Percentiles rank a stretch among this genome's conserved stretches.
Evolutionary conservation across 2,113 vertebrate species (phyloP).

Genomic region (Casuarius casuarius): DNA sequence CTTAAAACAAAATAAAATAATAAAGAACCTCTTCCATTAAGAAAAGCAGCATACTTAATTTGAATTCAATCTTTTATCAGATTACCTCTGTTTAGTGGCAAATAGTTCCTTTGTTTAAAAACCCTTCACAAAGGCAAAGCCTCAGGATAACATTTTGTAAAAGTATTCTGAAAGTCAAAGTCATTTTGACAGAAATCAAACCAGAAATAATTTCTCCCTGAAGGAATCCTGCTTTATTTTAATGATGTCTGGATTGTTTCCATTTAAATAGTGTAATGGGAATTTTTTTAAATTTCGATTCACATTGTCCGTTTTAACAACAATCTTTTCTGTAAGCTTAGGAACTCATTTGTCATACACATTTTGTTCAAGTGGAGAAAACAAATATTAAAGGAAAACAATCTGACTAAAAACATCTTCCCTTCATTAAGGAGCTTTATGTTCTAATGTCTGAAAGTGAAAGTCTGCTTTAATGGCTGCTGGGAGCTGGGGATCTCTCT

Average conservation of each 20-base stretch:
- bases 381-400: slow-evolving; percentile 54
- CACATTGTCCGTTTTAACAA: slow-evolving; percentile 67
- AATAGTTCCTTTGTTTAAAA: slow-evolving; percentile 75
- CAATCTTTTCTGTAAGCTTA: slow-evolving; percentile 62
- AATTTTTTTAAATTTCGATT: slow-evolving; percentile 61
- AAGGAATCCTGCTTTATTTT: slow-evolving; percentile 78
- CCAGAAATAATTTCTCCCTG: slow-evolving; percentile 81
- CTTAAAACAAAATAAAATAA: slow-evolving; percentile 75
- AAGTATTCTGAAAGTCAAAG: slow-evolving; percentile 79
- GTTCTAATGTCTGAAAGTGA: slow-evolving; percentile 55
- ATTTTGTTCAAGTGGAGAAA: slow-evolving; percentile 51
- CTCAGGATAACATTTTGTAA: slow-evolving; percentile 72
- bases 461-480: slow-evolving; percentile 63
- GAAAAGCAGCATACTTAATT: slow-evolving; percentile 73
- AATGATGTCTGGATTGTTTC: slow-evolving; percentile 77
- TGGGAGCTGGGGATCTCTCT: slow-evolving; percentile 65
- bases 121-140: slow-evolving; percentile 62
- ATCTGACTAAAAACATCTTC: slow-evolving; percentile 68
- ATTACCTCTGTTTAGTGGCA: slow-evolving; percentile 71
- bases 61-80: slow-evolving; percentile 78
- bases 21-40: slow-evolving; percentile 71
- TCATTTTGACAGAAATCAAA: slow-evolving; percentile 81
- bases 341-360: slow-evolving; percentile 61
- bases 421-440: slow-evolving; percentile 40
- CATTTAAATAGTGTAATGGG: slow-evolving; percentile 69